Conservation (phyloP, 2,113 vertebrate species). For the Chloebia gouldiae region DNA sequence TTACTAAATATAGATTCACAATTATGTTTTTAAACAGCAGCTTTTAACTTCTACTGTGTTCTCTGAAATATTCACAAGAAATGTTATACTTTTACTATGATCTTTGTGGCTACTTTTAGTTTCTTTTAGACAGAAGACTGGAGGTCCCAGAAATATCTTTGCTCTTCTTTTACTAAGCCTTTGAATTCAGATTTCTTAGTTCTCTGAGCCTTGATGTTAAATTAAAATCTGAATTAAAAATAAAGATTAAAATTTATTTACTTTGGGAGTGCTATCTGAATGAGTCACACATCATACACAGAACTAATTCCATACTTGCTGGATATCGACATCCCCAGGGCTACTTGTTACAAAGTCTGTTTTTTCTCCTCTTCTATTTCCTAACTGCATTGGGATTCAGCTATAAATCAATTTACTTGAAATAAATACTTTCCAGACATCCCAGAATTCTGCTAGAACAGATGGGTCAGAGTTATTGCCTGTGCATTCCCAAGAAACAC, state of each 20-base stretch:
- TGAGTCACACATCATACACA: not conserved
- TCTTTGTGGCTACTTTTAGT: not conserved
- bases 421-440: not conserved
- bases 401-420: not conserved
- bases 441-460: not conserved
- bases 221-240: slow-evolving; percentile 16
- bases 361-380: not conserved
- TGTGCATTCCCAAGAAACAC: not conserved
- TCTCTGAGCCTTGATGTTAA: not conserved
- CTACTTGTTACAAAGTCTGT: not conserved
- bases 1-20: not conserved
- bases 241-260: slow-evolving; percentile 50
- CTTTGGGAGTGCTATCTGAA: slow-evolving; percentile 1
- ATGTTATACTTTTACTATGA: not conserved
- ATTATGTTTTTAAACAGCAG: not conserved
- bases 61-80: not conserved
- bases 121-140: not conserved
- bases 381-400: not conserved
- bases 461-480: not conserved
- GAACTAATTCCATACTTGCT: not conserved
- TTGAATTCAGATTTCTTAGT: not conserved
- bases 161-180: not conserved
- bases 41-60: not conserved
- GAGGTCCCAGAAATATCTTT: not conserved
- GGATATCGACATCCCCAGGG: not conserved